Percentiles rank a stretch among this genome's conserved stretches.
Evolutionary conservation across 2,888 invertebrate genomes (phyloP).

Genomic region (Tachystola acroxantha): DNA sequence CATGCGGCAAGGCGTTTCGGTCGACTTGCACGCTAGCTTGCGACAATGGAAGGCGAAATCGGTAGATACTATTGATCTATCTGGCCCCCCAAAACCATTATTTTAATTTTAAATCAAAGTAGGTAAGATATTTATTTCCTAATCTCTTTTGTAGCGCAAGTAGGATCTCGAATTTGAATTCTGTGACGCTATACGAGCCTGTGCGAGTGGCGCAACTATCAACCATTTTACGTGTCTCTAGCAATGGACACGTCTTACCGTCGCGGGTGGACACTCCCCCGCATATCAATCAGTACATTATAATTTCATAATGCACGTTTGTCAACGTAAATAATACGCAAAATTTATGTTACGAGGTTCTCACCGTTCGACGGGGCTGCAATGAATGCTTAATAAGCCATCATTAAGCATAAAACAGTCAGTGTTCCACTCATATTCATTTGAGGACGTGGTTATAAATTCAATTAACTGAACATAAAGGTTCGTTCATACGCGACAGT

Average conservation of each 20-base stretch:
- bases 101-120: too few relatives aligned
- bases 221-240: conserved; percentile 32
- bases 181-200: background rate
- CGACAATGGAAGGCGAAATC: too few relatives aligned
- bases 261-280: conserved; percentile 33
- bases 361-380: conserved; percentile 62
- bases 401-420: conserved; percentile 41
- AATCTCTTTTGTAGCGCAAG: too few relatives aligned
- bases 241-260: conserved; percentile 50
- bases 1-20: too few relatives aligned
- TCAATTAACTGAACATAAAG: conserved; percentile 55
- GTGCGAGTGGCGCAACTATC: conserved; percentile 17
- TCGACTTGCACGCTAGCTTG: too few relatives aligned
- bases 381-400: conserved; percentile 63
- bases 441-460: conserved; percentile 71
- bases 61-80: too few relatives aligned
- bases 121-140: too few relatives aligned
- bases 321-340: conserved; percentile 77
- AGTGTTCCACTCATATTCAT: conserved; percentile 64
- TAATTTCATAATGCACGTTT: conserved; percentile 74
- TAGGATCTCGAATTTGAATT: background rate
- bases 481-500: conserved; percentile 21
- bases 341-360: conserved; percentile 78
- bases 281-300: conserved; percentile 70
- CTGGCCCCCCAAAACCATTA: too few relatives aligned